Conservation (phyloP, 1,140 invertebrate genomes). For the Conopomorpha cramerella region DNA sequence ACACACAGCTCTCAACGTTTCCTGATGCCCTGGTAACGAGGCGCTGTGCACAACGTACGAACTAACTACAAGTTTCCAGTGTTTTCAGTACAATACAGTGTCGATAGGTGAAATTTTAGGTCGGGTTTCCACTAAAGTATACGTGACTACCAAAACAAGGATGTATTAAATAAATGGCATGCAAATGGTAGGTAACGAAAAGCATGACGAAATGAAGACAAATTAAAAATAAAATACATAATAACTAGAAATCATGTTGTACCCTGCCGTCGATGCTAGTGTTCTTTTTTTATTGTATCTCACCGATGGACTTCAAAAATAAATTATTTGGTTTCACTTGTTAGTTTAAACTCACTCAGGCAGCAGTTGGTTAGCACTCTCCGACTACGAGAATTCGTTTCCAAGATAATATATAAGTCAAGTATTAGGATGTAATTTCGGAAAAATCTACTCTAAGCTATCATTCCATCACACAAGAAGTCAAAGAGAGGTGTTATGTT, state of each 20-base stretch:
- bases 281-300: slow-evolving; percentile 12
- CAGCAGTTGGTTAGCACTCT: slow-evolving; percentile 54
- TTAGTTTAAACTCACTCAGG: slow-evolving; percentile 59
- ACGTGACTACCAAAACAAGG: too few relatives aligned
- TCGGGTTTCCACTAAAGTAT: slow-evolving; percentile 34
- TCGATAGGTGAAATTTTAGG: too few relatives aligned
- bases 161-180: slow-evolving; percentile 47
- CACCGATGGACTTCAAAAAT: slow-evolving; percentile 56
- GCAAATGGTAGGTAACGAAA: slow-evolving; percentile 41
- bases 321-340: slow-evolving; percentile 41
- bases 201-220: slow-evolving; percentile 40
- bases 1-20: slow-evolving; percentile 6
- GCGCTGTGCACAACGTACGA: too few relatives aligned
- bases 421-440: too few relatives aligned
- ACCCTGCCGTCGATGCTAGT: slow-evolving; percentile 10
- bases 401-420: too few relatives aligned
- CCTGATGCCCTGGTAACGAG: slow-evolving; percentile 16
- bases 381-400: slow-evolving; percentile 19
- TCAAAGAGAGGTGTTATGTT: slow-evolving; percentile 51
- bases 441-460: slow-evolving; percentile 46
- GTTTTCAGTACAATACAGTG: too few relatives aligned
- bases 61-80: slow-evolving; percentile 20
- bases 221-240: slow-evolving; percentile 10
- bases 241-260: too few relatives aligned
- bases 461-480: slow-evolving; percentile 54